phyloP scores from a whole-genome alignment of 2,113 vertebrate genomes.

The Struthio camelus region DNA sequence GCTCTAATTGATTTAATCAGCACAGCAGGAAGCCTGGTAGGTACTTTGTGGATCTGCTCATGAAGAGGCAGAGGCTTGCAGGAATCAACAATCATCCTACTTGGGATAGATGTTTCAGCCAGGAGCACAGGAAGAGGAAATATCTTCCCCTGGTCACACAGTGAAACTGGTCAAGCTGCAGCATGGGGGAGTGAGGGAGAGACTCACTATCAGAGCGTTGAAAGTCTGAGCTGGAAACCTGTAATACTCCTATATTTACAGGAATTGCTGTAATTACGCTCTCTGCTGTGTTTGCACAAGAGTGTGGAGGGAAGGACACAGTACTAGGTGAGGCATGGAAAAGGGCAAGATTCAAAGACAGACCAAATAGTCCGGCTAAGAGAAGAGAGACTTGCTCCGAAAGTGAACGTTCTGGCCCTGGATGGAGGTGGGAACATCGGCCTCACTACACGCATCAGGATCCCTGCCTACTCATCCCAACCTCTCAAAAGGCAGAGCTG shows the following conservation, averaged over 20 bases:
- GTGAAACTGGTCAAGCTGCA: not conserved
- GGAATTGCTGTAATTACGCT: not conserved
- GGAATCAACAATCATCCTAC: not conserved
- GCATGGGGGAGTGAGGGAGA: not conserved
- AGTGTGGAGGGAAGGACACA: not conserved
- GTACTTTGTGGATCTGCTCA: not conserved
- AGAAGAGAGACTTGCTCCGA: not conserved
- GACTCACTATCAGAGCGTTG: not conserved
- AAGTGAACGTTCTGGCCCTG: not conserved
- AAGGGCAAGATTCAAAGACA: not conserved
- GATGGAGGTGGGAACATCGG: not conserved
- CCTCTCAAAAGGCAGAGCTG: not conserved
- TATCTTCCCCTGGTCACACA: not conserved
- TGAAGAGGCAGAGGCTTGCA: not conserved
- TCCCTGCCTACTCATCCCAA: not conserved
- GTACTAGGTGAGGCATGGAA: not conserved
- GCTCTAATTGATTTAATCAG: conserved; percentile 20
- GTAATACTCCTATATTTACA: not conserved
- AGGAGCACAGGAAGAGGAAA: not conserved
- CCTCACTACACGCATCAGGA: not conserved
- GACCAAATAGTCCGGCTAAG: not conserved
- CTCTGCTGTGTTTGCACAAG: not conserved
- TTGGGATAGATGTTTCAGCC: not conserved
- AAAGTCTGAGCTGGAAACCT: not conserved
- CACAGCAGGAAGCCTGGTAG: not conserved